Base-by-base conservation (phyloP, 1,140 invertebrate genomes). In the Varroa destructor region DNA sequence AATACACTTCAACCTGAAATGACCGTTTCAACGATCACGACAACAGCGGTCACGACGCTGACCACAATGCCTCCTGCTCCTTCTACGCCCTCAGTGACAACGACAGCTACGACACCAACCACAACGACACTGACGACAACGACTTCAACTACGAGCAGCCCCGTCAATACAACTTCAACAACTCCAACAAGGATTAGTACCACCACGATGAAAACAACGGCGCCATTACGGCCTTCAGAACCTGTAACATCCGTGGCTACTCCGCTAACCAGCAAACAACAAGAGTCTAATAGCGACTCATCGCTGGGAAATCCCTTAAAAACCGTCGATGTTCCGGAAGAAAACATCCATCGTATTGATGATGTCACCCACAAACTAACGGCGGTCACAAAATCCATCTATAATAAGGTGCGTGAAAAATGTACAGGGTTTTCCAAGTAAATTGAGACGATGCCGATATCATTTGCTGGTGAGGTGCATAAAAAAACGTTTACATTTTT, bases 301-400 rank as follows among this genome's bases (percentile, higher is more conserved):
- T 40, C 14, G n/a, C 37, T 67, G 10, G n/a, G 12, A 25, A 37
- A 67, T 8, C 14, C 40, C 2, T 40, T 14, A 36, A 51, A 8
- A 51, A n/a, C 37, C 37, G 40, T 40, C 3, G 12, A 67, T 8
- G 46, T 67, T 40, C 40, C 61, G 10, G 61, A 67, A 40, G 61
- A 67, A 1, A 37, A 67, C 37, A 37, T 67, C 61, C 40, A 40
- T 25, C 61, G 61, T 1, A 67, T 67, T 12, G 61, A 67, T 67
- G 61, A 67, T 37, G 61, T 67, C 37, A 67, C 61, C 40, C 61
- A 67, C 12, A 67, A 67, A 37, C 61, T 67, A 12, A 67, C 61
- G 40, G 61, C 61, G 40, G 61, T 67, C 40, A 67, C 61, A 40
- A 67, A 67, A 40, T 67, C 61, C 3, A 67, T 67, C 37, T 67